These are phyloP conservation scores for Zeuzera pyrina DNA, from an alignment of 2,888 invertebrate species.

Conservation along the genomic window DNA sequence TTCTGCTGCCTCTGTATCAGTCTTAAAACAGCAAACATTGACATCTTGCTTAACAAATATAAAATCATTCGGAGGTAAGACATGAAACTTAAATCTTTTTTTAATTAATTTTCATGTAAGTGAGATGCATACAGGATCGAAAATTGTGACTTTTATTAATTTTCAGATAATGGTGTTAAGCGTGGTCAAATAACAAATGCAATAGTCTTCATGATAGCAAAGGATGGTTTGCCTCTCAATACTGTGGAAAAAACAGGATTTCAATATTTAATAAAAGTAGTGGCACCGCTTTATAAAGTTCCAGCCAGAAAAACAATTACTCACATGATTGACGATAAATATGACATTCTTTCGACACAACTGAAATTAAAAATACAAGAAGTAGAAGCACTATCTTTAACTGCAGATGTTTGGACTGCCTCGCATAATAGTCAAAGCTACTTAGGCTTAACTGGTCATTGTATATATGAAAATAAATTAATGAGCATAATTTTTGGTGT, in stretches of 20 bases:
- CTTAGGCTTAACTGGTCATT: slow-evolving; percentile 19
- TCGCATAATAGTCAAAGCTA: slow-evolving; percentile 14
- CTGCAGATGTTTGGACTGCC: slow-evolving; percentile 20
- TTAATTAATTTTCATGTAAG: slow-evolving; percentile 4
- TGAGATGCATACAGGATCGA: slow-evolving; percentile 6
- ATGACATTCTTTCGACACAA: slow-evolving; percentile 16
- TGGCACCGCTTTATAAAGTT: slow-evolving; percentile 13
- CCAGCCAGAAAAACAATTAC: slow-evolving; percentile 15
- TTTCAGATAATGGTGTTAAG: slow-evolving; percentile 14
- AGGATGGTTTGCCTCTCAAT: slow-evolving; percentile 14
- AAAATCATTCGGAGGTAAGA: slow-evolving; percentile 15
- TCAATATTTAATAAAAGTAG: slow-evolving; percentile 14
- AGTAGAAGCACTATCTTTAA: slow-evolving; percentile 17
- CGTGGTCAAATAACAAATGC: slow-evolving; percentile 14
- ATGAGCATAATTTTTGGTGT: slow-evolving; percentile 16
- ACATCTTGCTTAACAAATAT: slow-evolving; percentile 14
- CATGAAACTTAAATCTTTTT: slow-evolving; percentile 8
- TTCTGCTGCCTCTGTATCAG: slow-evolving; percentile 10
- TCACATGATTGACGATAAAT: slow-evolving; percentile 17
- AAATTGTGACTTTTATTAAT: slow-evolving; percentile 7
- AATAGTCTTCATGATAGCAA: slow-evolving; percentile 14
- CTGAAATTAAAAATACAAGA: slow-evolving; percentile 17
- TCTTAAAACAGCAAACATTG: slow-evolving; percentile 12
- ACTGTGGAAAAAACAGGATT: slow-evolving; percentile 16
- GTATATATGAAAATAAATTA: slow-evolving; percentile 15